A percentile compares a stretch with the other conserved stretches of the same genome.
Conservation (phyloP, 2,113 vertebrate genomes). For the Caracal caracal region DNA sequence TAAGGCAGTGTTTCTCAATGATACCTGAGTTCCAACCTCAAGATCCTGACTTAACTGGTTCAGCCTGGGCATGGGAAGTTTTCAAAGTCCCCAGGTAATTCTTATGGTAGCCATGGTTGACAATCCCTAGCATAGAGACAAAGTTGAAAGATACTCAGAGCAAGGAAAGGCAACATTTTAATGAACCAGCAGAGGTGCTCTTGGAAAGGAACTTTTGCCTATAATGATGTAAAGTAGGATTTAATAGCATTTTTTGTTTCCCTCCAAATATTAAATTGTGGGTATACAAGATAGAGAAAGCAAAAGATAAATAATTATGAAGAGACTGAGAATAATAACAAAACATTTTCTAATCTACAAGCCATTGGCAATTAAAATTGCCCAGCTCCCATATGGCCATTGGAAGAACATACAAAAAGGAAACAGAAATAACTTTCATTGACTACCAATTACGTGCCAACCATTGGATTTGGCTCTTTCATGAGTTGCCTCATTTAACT, state of each 20-base stretch:
- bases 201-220: neutral
- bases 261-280: neutral
- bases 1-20: neutral
- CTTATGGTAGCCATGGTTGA: neutral
- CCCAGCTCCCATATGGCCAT: neutral
- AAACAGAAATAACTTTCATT: neutral
- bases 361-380: neutral
- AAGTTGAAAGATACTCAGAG: neutral
- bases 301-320: constrained; percentile 26
- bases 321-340: neutral
- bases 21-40: neutral
- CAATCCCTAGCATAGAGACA: neutral
- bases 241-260: neutral
- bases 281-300: neutral
- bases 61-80: neutral
- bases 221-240: neutral
- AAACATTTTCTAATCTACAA: neutral
- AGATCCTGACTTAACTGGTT: neutral
- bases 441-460: neutral
- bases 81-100: neutral
- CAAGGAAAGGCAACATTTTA: neutral
- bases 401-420: neutral
- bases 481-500: neutral
- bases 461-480: neutral
- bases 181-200: neutral